Conservation (phyloP, 2,797 vertebrate species). For the Arremon brunneinucha region DNA sequence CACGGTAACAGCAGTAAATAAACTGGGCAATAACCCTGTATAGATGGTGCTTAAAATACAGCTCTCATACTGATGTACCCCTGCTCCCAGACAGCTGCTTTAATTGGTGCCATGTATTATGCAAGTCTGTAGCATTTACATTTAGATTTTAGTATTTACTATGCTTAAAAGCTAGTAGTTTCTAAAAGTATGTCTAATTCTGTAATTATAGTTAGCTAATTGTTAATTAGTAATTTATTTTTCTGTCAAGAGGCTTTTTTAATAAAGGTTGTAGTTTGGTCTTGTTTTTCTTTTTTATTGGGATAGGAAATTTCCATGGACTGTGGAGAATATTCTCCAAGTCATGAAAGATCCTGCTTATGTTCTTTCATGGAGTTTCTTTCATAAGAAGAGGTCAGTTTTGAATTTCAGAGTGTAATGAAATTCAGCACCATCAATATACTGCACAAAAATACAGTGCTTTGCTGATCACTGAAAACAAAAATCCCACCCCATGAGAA, state of each 20-base stretch:
- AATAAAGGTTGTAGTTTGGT: neutral
- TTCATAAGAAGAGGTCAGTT: neutral
- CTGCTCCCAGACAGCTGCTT: neutral
- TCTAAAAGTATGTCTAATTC: neutral
- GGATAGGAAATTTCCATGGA: neutral
- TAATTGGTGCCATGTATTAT: neutral
- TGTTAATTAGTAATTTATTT: neutral
- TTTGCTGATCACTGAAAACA: neutral
- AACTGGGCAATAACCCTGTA: neutral
- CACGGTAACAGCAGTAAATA: neutral
- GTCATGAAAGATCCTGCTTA: neutral
- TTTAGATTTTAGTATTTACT: neutral
- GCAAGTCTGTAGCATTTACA: neutral
- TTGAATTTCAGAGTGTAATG: neutral
- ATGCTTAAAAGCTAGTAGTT: neutral
- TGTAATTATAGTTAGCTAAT: neutral
- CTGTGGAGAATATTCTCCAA: neutral
- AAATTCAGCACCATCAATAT: neutral
- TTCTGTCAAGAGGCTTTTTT: neutral
- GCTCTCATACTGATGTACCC: neutral
- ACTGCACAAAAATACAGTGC: neutral
- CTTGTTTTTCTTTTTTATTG: neutral
- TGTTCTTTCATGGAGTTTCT: neutral
- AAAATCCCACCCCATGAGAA: fast-evolving
- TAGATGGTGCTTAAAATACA: neutral